Percentiles rank a stretch among this genome's conserved stretches.
Conservation (phyloP, 2,113 vertebrate genomes). For the Sialia sialis region DNA sequence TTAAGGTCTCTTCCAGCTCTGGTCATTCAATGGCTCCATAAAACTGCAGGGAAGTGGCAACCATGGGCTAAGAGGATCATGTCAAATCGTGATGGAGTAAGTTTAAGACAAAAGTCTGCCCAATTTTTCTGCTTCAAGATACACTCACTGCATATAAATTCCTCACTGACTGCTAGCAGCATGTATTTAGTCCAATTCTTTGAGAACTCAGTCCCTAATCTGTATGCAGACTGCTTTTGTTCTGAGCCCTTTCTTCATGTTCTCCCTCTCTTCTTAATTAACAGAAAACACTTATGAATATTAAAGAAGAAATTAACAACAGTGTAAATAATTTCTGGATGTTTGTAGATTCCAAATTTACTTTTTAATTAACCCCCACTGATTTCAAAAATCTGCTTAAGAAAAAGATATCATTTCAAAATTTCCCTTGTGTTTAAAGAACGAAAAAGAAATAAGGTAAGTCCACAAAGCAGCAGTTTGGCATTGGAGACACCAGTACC, state of each 20-base stretch:
- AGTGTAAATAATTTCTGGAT: slow-evolving; percentile 72
- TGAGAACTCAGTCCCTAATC: slow-evolving; percentile 58
- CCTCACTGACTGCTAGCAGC: neutral
- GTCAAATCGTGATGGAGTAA: neutral
- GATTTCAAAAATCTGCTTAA: slow-evolving; percentile 46
- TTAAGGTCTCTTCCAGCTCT: neutral
- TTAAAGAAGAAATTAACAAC: slow-evolving; percentile 77
- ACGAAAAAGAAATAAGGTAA: neutral
- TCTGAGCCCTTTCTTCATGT: slow-evolving; percentile 54
- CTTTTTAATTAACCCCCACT: slow-evolving; percentile 73
- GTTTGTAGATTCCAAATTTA: slow-evolving; percentile 71
- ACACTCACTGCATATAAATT: slow-evolving; percentile 22
- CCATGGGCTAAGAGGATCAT: neutral
- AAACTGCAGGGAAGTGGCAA: neutral
- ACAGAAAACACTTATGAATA: slow-evolving; percentile 74
- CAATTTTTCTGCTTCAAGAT: neutral
- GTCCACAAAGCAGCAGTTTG: neutral
- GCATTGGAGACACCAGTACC: neutral
- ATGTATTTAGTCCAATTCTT: neutral
- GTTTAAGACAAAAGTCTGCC: neutral
- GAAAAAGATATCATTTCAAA: slow-evolving; percentile 17
- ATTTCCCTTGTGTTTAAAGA: neutral
- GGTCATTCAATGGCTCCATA: neutral
- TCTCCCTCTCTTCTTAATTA: slow-evolving; percentile 76
- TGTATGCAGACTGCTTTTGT: slow-evolving; percentile 60